phyloP scores from a whole-genome alignment of 1,140 invertebrate genomes.

The Drosophila miranda region DNA sequence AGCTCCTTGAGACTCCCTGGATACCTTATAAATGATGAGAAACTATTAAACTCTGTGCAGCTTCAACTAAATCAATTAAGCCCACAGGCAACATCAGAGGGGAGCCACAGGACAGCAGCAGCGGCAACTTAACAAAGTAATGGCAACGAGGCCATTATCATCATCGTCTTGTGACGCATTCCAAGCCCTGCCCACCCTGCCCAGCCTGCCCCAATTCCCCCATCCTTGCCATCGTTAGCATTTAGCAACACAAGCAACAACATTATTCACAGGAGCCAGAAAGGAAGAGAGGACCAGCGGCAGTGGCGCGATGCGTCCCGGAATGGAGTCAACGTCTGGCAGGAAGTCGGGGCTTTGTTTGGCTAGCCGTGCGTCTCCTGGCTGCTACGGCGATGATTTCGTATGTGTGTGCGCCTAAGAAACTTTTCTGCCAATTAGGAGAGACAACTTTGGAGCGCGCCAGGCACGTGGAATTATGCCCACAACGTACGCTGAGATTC shows the following conservation, averaged over 20 bases:
- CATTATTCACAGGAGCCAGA: conserved; percentile 60
- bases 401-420: conserved; percentile 31
- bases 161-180: conserved; percentile 56
- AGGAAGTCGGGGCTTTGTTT: conserved; percentile 14
- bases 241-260: conserved; percentile 68
- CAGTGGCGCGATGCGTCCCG: background rate
- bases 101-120: conserved; percentile 25
- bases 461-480: conserved; percentile 59
- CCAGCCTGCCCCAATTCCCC: background rate
- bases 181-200: background rate
- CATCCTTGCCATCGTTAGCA: conserved; percentile 44
- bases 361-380: conserved; percentile 51
- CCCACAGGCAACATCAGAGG: conserved; percentile 45
- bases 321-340: conserved; percentile 11
- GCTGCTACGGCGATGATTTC: conserved; percentile 46
- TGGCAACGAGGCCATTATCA: conserved; percentile 69
- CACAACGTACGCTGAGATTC: conserved; percentile 51
- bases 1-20: conserved; percentile 3
- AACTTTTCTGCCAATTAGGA: conserved; percentile 68
- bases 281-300: background rate
- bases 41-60: conserved; percentile 70
- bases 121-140: conserved; percentile 48
- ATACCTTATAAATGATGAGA: conserved; percentile 62
- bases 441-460: conserved; percentile 44
- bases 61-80: conserved; percentile 75